Evolutionary conservation across 2,113 vertebrate genomes (phyloP), one percentile per base, ranked within the genome.

Genomic region (Hoplias malabaricus): DNA sequence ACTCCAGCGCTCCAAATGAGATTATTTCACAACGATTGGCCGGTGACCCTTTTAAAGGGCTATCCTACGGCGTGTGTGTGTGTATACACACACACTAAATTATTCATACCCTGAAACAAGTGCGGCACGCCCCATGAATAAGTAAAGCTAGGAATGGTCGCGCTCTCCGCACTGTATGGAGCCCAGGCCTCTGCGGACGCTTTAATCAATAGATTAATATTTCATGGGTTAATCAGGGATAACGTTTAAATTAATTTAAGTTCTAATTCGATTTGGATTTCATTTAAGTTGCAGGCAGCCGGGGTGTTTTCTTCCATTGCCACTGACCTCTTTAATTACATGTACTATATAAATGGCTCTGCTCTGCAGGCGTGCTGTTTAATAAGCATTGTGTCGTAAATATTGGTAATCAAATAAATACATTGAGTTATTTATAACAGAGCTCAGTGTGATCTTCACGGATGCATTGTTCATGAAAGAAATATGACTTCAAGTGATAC

Each of bases 171-270:
- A 59, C 46, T 62, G 66, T 66, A 33, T 21, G 27, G 61, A 53
- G 69, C 66, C 67, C 31, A 65, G 78, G 76, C 86, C 81, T 63
- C 75, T 61, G 21, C 81, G 75, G 78, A 86, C 81, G 85, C 75
- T 86, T 87, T 87, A 88, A 90, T 90, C 86, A 86, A 73, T 69
- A 85, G 80, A 88, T 90, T 75, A 84, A 92, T 91, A 86, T 82
- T 90, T 73, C 83, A 86, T 48, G 6, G 48, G 62, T 86, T 87
- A 79, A 85, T 88, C 86, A 84, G 83, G 87, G 84, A 48, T 69
- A 67, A 57, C 72, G 61, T 82, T 84, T 84, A 82, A 82, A 83
- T 76, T 84, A 82, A 88, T 86, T 89, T 73, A 83, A 68, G 68
- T 84, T 87, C 82, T 79, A 72, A 40, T 87, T 86, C 79, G 75